These are phyloP conservation scores for Xestia ashworthii DNA, from an alignment of 2,888 invertebrate genomes.

Conservation along the genomic window DNA sequence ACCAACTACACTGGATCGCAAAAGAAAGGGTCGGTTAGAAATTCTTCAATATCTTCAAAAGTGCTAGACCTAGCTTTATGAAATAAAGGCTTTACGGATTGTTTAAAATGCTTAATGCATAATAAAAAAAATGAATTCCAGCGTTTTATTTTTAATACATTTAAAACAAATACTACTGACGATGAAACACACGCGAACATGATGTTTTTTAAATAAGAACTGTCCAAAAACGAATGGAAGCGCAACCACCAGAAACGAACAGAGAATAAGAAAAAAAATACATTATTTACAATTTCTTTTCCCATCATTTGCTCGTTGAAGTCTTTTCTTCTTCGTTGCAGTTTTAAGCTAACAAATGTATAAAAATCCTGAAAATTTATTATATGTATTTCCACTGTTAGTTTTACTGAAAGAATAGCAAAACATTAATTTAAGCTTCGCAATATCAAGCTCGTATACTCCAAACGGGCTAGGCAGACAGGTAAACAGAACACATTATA, in stretches of 20 bases:
- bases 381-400: background rate
- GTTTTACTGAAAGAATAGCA: background rate
- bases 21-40: too few species aligned
- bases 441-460: background rate
- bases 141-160: too few species aligned
- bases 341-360: background rate
- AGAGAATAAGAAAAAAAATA: background rate
- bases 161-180: too few species aligned
- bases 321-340: conserved; percentile 39
- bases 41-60: too few species aligned
- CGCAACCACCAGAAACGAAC: too few species aligned
- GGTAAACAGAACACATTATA: background rate
- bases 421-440: background rate
- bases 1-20: background rate
- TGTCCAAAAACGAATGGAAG: too few species aligned
- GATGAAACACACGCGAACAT: too few species aligned
- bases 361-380: background rate
- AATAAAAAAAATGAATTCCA: too few species aligned
- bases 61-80: too few species aligned
- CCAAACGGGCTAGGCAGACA: background rate
- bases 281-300: background rate
- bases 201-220: too few species aligned
- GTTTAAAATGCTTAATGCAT: too few species aligned
- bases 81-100: too few species aligned
- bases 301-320: conserved; percentile 36